These are phyloP conservation scores for Galerucella pusilla DNA, from an alignment of 2,888 invertebrate genomes.

Conservation along the genomic window DNA sequence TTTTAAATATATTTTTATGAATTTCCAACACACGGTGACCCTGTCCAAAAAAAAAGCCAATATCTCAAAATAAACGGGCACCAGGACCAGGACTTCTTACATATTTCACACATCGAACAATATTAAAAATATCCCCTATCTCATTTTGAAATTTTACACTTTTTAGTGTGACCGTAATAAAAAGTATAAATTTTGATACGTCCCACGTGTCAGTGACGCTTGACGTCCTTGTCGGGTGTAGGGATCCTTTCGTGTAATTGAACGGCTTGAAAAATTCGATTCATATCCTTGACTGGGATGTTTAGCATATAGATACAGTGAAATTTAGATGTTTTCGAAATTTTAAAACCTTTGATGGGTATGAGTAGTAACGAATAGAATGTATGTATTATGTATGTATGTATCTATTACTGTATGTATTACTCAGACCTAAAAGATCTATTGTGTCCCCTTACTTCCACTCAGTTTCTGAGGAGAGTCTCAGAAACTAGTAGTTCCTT, in stretches of 20 bases:
- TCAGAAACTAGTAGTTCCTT: too few species aligned
- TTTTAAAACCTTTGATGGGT: too few species aligned
- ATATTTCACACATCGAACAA: conserved; percentile 53
- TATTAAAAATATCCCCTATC: conserved; percentile 56
- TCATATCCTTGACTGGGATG: neutral
- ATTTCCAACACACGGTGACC: neutral
- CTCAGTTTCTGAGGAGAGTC: too few species aligned
- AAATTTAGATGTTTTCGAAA: neutral
- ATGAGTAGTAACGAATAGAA: too few species aligned
- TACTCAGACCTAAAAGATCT: too few species aligned
- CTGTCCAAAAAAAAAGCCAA: conserved; percentile 49
- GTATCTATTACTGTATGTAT: too few species aligned
- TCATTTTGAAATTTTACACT: conserved; percentile 53
- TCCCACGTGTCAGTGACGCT: conserved; percentile 16
- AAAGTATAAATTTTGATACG: conserved; percentile 19
- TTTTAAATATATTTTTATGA: too few species aligned
- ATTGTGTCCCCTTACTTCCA: too few species aligned
- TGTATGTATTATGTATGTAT: too few species aligned
- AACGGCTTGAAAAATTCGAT: conserved; percentile 3
- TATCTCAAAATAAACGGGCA: conserved; percentile 54
- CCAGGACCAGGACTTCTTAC: conserved; percentile 46
- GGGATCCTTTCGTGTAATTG: neutral
- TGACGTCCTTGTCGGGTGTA: conserved; percentile 10
- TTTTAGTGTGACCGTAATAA: conserved; percentile 42
- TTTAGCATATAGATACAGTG: neutral